Evolutionary conservation across 2,797 vertebrate genomes (phyloP), one percentile per base, ranked within the genome.

Genomic region (Astyanax mexicanus): DNA sequence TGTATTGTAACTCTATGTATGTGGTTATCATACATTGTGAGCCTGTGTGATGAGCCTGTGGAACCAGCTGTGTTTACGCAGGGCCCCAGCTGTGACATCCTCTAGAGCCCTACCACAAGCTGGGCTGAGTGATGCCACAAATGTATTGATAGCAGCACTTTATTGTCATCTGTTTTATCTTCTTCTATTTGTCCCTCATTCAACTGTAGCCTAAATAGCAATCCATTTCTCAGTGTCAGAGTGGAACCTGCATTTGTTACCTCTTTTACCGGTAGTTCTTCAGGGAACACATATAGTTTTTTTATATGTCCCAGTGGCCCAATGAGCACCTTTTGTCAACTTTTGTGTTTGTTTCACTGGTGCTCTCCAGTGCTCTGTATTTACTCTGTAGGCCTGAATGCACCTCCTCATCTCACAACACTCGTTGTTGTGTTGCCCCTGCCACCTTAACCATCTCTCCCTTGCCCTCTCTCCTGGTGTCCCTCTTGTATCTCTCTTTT

Each of bases 41-140:
- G 60, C 8, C 27, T 47, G 44, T 58, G 38, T 49, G 27, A 32
- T 71, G 42, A 40, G 52, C 47, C 49, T 42, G 32, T 23, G 45
- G 66, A 74, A 58, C 23, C 70, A 80, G 71, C 72, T 83, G 76
- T 70, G 52, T 79, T 45, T 69, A 17, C 52, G 17, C 17, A 11
- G 27, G 55, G 32, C 71, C 49, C 60, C 78, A 78, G 75, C 78
- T 76, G 72, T 60, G 72, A 51, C 72, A 27, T 80, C 69, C 69
- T 68, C 47, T 64, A 45, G 47, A 74, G 27, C 3, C 44, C 61
- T 83, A 67, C 40, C 54, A 62, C 58, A 70, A 77, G 67, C 60
- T 77, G 17, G 7, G 62, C 51, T 65, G 44, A 62, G 47, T 37
- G 58, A 78, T 75, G 71, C 29, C 74, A 77, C 66, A 65, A 29